Conservation (phyloP, 2,888 invertebrate species). For the Mesorhabditis belari region DNA sequence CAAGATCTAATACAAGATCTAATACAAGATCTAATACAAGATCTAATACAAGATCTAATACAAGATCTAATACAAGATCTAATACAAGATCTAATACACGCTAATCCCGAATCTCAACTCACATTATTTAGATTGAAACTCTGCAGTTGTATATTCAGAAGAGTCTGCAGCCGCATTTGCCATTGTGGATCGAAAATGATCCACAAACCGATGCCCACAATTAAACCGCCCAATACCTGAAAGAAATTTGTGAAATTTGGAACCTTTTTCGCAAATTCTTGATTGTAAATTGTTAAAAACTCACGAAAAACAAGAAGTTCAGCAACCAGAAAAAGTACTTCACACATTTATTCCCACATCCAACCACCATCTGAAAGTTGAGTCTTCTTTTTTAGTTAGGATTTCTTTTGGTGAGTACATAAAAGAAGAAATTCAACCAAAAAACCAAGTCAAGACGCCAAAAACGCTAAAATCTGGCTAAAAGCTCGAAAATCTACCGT, state of each 20-base stretch:
- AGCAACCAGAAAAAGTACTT: constrained; percentile 37
- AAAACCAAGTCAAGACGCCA: background rate
- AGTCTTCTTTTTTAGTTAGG: background rate
- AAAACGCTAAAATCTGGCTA: background rate
- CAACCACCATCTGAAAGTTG: constrained; percentile 25
- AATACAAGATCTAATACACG: too few relatives aligned
- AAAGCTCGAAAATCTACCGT: background rate
- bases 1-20: too few relatives aligned
- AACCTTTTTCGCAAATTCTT: background rate
- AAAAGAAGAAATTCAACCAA: background rate
- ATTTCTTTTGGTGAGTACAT: background rate
- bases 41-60: background rate
- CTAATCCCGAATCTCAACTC: background rate
- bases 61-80: background rate
- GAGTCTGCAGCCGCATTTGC: background rate
- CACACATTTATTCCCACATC: constrained; percentile 38
- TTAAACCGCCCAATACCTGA: constrained; percentile 27
- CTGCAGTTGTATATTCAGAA: background rate
- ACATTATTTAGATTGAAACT: background rate
- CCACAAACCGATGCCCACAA: constrained; percentile 32
- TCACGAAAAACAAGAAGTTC: constrained; percentile 32
- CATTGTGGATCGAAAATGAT: constrained; percentile 27
- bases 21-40: too few relatives aligned
- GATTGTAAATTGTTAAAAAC: constrained; percentile 2
- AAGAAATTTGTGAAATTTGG: background rate